phyloP scores from a whole-genome alignment of 2,113 vertebrate species.

The Hyla sarda region DNA sequence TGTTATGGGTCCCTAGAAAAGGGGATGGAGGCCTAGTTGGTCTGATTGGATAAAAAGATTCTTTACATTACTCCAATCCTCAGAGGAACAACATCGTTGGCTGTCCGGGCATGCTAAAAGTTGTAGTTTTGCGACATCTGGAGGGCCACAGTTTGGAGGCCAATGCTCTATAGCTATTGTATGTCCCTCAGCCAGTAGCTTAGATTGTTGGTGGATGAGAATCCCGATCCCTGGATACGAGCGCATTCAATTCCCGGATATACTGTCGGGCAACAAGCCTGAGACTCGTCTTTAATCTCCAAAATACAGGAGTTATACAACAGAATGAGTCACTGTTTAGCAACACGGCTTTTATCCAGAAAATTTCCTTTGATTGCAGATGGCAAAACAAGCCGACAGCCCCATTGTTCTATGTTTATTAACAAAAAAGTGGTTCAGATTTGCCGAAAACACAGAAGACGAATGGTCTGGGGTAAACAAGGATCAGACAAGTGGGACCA shows the following conservation, averaged over 20 bases:
- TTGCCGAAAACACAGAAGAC: background rate
- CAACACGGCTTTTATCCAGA: conserved; percentile 9
- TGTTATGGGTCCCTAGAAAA: too few species aligned
- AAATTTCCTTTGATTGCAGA: conserved; percentile 9
- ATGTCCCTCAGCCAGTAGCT: background rate
- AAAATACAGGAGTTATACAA: background rate
- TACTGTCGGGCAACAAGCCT: background rate
- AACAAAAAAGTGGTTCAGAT: background rate
- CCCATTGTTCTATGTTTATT: background rate
- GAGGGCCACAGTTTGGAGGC: too few species aligned
- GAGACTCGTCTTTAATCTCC: too few species aligned
- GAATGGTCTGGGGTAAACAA: background rate
- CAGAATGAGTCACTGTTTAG: conserved; percentile 28
- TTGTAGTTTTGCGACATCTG: too few species aligned
- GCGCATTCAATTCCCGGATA: background rate
- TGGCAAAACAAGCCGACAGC: conserved; percentile 17
- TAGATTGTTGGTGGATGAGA: background rate
- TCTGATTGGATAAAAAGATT: too few species aligned
- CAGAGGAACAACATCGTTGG: too few species aligned
- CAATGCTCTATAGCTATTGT: background rate
- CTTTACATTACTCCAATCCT: too few species aligned
- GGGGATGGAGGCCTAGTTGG: too few species aligned
- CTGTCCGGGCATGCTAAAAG: too few species aligned
- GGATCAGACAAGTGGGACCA: background rate
- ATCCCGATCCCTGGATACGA: background rate